These are phyloP conservation scores for Zosterops lateralis DNA, from an alignment of 2,113 vertebrate species.

Conservation along the genomic window DNA sequence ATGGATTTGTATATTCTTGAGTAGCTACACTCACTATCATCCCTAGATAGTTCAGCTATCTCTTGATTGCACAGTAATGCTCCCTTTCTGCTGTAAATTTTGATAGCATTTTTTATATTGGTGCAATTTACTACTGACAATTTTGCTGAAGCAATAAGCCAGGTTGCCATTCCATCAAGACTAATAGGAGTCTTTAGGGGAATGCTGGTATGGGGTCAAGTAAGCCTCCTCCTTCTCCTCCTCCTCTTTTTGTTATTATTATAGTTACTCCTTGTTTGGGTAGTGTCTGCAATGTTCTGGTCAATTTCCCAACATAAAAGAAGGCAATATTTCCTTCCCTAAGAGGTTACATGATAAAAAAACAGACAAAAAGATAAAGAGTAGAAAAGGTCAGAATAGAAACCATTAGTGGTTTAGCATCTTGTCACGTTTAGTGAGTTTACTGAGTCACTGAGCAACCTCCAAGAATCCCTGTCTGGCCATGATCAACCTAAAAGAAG, in stretches of 20 bases:
- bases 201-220: slow-evolving; percentile 14
- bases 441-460: neutral
- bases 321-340: slow-evolving; percentile 64
- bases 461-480: neutral
- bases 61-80: neutral
- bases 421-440: slow-evolving; percentile 27
- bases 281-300: slow-evolving; percentile 61
- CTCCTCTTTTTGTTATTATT: slow-evolving; percentile 48
- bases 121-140: neutral
- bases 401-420: slow-evolving; percentile 18
- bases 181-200: neutral
- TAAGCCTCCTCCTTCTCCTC: slow-evolving; percentile 17
- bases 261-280: slow-evolving; percentile 46
- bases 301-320: slow-evolving; percentile 68
- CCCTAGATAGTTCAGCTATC: neutral
- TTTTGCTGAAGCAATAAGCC: neutral
- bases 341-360: slow-evolving; percentile 60
- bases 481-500: neutral
- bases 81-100: neutral
- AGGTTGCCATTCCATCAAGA: neutral
- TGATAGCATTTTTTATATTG: neutral
- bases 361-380: slow-evolving; percentile 32
- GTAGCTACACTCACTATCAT: neutral
- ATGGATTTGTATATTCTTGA: neutral
- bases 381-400: slow-evolving; percentile 28